phyloP scores from a whole-genome alignment of 2,113 vertebrate species.

The Archilochus colubris region DNA sequence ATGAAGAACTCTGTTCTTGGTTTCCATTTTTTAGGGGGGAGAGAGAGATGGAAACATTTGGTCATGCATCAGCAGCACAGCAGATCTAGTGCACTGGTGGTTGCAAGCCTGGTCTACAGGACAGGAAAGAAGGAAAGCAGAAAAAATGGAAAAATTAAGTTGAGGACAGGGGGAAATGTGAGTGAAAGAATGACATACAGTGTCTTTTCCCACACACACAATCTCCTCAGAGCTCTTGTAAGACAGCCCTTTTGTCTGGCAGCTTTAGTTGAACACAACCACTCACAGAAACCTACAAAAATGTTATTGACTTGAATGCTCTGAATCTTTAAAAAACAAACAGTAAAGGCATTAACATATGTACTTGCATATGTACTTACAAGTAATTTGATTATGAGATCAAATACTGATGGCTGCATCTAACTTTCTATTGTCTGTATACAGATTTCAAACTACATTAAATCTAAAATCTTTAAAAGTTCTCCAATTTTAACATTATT shows the following conservation, averaged over 20 bases:
- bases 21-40: not conserved
- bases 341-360: not conserved
- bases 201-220: fast-evolving
- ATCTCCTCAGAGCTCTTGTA: not conserved
- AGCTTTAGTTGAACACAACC: not conserved
- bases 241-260: not conserved
- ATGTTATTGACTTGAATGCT: not conserved
- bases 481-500: not conserved
- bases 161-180: not conserved
- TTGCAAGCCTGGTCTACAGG: not conserved
- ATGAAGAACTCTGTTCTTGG: not conserved
- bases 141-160: not conserved
- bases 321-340: not conserved
- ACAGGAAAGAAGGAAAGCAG: not conserved
- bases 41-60: not conserved
- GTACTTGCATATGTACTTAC: not conserved
- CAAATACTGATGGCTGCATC: not conserved
- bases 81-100: not conserved
- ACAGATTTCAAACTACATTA: not conserved
- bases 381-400: not conserved
- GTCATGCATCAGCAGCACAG: slow-evolving; percentile 7
- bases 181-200: not conserved
- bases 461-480: too few species aligned
- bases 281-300: not conserved
- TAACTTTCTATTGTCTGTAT: not conserved